Conservation (phyloP, 1,140 invertebrate species). For the Propsilocerus akamusi region DNA sequence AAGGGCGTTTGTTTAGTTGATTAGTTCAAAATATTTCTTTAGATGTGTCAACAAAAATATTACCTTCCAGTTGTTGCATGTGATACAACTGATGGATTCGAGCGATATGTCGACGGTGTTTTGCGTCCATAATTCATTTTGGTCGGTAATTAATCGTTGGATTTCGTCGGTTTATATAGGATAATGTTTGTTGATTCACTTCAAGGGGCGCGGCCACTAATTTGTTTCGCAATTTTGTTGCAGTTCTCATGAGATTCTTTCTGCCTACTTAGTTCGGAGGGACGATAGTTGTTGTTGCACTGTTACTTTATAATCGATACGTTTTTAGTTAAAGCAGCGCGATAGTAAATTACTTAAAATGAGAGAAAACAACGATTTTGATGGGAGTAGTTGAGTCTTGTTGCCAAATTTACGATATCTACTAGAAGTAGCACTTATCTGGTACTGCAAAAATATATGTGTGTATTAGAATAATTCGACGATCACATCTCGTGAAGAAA, state of each 20-base stretch:
- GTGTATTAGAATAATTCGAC: too few species aligned
- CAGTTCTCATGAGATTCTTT: background rate
- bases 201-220: constrained; percentile 7
- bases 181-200: constrained; percentile 11
- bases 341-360: too few species aligned
- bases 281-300: too few species aligned
- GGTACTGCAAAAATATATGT: too few species aligned
- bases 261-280: background rate
- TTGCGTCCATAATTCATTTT: constrained; percentile 40
- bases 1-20: background rate
- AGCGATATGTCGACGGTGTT: constrained; percentile 54
- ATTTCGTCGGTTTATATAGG: too few species aligned
- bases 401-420: too few species aligned
- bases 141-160: constrained; percentile 12
- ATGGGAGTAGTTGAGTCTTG: too few species aligned
- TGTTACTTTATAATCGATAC: too few species aligned
- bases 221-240: background rate
- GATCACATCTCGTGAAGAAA: too few species aligned
- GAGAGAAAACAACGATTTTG: too few species aligned
- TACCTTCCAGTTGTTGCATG: constrained; percentile 48
- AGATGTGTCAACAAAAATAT: constrained; percentile 10
- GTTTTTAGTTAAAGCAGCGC: too few species aligned
- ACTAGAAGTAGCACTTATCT: too few species aligned
- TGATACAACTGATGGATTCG: constrained; percentile 69
- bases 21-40: background rate